Evolutionary conservation across 2,797 vertebrate species (phyloP).

Genomic region (Eulemur rubriventer): DNA sequence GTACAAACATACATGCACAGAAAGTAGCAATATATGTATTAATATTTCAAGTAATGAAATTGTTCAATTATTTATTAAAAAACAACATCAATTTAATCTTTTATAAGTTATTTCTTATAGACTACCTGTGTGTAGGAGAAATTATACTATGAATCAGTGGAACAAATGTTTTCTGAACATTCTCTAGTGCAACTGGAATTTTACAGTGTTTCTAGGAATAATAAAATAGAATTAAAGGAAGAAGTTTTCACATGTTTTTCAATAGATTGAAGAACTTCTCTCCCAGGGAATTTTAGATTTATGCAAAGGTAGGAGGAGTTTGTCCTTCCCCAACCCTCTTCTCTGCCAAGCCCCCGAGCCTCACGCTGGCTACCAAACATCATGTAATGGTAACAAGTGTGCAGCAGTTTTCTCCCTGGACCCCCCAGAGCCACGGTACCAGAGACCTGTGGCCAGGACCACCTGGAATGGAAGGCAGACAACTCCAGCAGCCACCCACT

Average conservation of each 20-base stretch:
- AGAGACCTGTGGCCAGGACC: no score
- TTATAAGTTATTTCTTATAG: background rate
- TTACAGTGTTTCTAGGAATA: background rate
- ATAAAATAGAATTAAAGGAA: background rate
- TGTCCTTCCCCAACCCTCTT: background rate
- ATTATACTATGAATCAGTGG: background rate
- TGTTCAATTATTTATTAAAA: background rate
- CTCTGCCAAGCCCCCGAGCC: background rate
- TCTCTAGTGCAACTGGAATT: background rate
- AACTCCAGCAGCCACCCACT: background rate
- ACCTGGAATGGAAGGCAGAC: background rate
- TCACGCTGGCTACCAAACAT: no score
- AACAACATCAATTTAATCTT: background rate
- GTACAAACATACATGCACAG: background rate
- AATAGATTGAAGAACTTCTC: background rate
- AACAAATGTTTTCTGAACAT: background rate
- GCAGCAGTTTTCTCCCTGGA: accelerated
- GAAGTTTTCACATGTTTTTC: background rate
- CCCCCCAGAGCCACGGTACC: background rate
- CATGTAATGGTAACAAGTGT: background rate
- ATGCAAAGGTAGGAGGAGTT: background rate
- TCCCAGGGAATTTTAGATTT: background rate
- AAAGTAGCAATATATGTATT: background rate
- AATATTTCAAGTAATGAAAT: background rate
- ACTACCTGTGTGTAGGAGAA: background rate